Evolutionary conservation across 1,140 invertebrate species (phyloP).

Genomic region (Drosophila mojavensis): DNA sequence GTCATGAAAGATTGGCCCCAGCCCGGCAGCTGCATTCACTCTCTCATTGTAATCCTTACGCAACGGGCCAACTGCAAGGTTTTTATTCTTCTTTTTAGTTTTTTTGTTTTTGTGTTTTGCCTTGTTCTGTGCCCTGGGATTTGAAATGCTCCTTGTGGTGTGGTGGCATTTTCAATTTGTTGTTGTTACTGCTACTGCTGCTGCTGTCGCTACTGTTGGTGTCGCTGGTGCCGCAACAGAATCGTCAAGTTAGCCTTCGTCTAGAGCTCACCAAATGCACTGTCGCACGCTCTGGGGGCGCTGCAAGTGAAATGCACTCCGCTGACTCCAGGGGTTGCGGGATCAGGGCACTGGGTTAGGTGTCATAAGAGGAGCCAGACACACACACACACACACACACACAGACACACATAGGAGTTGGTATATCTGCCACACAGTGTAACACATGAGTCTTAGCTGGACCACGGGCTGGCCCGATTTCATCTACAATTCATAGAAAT

Average conservation of each 20-base stretch:
- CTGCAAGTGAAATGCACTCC: constrained; percentile 79
- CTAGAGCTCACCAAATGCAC: constrained; percentile 79
- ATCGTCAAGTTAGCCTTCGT: constrained; percentile 79
- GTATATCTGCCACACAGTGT: constrained; percentile 36
- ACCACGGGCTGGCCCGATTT: constrained; percentile 76
- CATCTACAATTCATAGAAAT: constrained; percentile 84
- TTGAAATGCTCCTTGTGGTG: constrained; percentile 21
- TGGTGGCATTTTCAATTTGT: constrained; percentile 6
- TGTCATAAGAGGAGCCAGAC: constrained; percentile 4
- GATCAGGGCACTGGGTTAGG: constrained; percentile 30
- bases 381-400: constrained; percentile 4
- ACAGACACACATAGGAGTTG: background rate
- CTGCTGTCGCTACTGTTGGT: background rate
- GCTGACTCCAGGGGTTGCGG: constrained; percentile 61
- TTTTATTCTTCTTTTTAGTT: constrained; percentile 55
- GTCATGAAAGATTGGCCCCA: constrained; percentile 81
- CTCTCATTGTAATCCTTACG: constrained; percentile 66
- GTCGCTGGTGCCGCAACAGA: constrained; percentile 58
- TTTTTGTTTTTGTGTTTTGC: constrained; percentile 42
- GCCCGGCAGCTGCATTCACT: constrained; percentile 30
- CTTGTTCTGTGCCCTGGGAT: constrained; percentile 7
- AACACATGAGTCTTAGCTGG: constrained; percentile 45
- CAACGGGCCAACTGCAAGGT: constrained; percentile 50
- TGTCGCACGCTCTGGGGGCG: constrained; percentile 12
- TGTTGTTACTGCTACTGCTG: background rate